Base-by-base conservation (phyloP, 2,797 vertebrate species). In the Sebastiscus albofasciatus region DNA sequence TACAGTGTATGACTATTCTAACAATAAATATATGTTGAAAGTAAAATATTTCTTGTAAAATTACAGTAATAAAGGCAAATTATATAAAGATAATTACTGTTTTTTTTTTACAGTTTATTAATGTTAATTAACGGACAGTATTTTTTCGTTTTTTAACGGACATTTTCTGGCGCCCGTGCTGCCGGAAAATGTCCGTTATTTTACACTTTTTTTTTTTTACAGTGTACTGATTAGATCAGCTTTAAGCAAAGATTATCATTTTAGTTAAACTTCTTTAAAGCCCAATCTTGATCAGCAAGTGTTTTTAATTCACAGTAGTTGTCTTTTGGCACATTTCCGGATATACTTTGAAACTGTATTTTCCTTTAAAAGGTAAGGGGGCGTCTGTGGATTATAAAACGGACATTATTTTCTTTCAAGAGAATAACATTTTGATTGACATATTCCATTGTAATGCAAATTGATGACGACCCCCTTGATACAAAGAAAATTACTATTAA, bases 401-500 rank as follows among this genome's bases (percentile, higher is more conserved):
- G 79, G 79, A 42, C 31, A 14, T 56, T 56, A 73, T 89, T 18
- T 78, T 64, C 67, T 69, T 82, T 64, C 14, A 78, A 58, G 69
- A 82, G 49, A 69, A 77, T 55, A 71, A 58, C 24, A 52, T 64
- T 79, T 69, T 91, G 86, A 92, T 39, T 90, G 90, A 89, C 90
- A 83, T 39, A 46, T 83, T 72, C 56, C 54, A 90, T 87, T 90
- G 82, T 81, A 80, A 81, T 68, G 67, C 68, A 90, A 92, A 93
- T 87, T 84, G 82, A 78, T 70, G 68, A 89, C 83, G 80, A 91
- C 89, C 78, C 89, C 87, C 75, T 69, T 76, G 77, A 84, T 80
- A 71, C 72, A 67, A 77, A 81, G 80, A 75, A 79, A 89, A 94
- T 92, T 77, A 88, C 56, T 87, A 90, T 82, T 85, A 84, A 94